Percentiles rank a stretch among this genome's conserved stretches.
Conservation (phyloP, 2,888 invertebrate species). For the Agriotes lineatus region DNA sequence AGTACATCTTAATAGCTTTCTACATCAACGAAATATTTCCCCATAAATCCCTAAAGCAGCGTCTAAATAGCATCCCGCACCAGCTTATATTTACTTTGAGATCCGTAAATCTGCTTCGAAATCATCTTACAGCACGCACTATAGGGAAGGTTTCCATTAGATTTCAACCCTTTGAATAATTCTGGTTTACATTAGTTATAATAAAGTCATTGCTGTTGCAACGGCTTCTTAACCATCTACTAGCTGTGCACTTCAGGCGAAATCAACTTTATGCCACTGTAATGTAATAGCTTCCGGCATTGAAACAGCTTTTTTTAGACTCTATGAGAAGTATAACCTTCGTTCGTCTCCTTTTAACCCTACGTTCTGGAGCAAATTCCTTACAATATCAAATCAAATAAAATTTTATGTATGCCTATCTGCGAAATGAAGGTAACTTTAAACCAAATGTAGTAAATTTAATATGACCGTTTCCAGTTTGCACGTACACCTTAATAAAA, state of each 20-base stretch:
- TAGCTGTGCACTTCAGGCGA: neutral
- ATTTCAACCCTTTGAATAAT: slow-evolving; percentile 10
- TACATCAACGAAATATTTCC: slow-evolving; percentile 1
- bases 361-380: too few relatives aligned
- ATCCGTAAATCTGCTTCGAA: slow-evolving; percentile 7
- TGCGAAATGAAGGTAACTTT: too few relatives aligned
- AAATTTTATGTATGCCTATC: too few relatives aligned
- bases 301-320: too few relatives aligned
- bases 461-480: too few relatives aligned
- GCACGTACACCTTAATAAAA: too few relatives aligned
- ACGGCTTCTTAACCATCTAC: neutral
- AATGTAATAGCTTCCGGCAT: too few relatives aligned
- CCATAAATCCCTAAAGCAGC: neutral
- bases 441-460: too few relatives aligned
- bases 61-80: slow-evolving; percentile 2
- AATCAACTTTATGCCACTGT: too few relatives aligned
- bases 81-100: slow-evolving; percentile 10
- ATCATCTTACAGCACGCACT: neutral
- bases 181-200: neutral
- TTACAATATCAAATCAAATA: too few relatives aligned
- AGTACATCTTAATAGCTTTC: neutral
- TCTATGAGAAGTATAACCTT: too few relatives aligned
- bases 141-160: neutral
- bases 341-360: too few relatives aligned
- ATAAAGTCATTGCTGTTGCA: neutral